These are phyloP conservation scores for Apis dorsata DNA, from an alignment of 1,140 invertebrate genomes.

Conservation along the genomic window DNA sequence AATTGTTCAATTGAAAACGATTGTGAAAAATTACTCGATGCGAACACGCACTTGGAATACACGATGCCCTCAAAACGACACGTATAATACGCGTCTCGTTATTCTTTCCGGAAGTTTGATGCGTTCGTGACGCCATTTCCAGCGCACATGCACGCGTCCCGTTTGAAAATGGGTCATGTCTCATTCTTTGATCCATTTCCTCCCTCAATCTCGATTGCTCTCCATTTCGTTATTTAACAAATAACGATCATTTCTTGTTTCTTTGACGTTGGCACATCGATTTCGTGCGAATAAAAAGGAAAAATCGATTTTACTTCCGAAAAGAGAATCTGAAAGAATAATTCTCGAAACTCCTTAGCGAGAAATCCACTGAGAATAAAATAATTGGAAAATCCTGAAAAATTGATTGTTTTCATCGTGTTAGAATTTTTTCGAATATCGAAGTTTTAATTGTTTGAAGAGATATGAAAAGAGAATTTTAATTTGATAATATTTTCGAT, in stretches of 20 bases:
- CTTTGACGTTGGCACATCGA: not conserved
- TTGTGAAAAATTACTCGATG: not conserved
- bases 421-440: too few species aligned
- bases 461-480: too few species aligned
- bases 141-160: not conserved
- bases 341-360: too few species aligned
- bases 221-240: constrained; percentile 28
- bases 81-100: not conserved
- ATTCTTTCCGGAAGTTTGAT: constrained; percentile 1
- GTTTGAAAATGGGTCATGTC: constrained; percentile 54
- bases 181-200: constrained; percentile 45
- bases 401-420: too few species aligned
- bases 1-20: not conserved
- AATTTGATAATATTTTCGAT: too few species aligned
- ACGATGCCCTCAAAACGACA: not conserved
- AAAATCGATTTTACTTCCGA: not conserved
- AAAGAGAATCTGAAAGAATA: too few species aligned
- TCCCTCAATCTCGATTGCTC: constrained; percentile 11
- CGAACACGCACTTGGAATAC: not conserved
- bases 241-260: not conserved
- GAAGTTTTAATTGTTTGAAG: too few species aligned
- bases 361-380: too few species aligned
- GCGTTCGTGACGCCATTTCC: not conserved
- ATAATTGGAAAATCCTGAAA: too few species aligned
- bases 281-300: not conserved